Evolutionary conservation across 1,140 invertebrate genomes (phyloP).

Genomic region (Aphelinus certus): DNA sequence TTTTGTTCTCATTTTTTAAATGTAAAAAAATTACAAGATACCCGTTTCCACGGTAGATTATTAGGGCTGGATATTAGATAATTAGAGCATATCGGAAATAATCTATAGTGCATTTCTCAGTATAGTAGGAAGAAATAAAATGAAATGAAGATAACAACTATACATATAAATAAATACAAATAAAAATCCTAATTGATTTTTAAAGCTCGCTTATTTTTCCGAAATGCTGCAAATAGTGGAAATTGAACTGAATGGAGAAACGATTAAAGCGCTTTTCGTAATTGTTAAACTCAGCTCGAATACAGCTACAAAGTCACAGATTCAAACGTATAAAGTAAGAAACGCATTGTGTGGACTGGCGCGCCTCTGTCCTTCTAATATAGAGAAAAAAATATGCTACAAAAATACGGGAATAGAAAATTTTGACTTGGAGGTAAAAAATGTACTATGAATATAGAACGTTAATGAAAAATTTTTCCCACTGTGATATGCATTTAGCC

Average conservation of each 20-base stretch:
- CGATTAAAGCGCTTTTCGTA: conserved; percentile 26
- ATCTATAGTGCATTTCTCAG: conserved; percentile 58
- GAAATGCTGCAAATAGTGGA: conserved; percentile 5
- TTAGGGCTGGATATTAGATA: conserved; percentile 60
- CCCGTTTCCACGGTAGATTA: conserved; percentile 51
- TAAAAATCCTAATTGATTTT: conserved; percentile 24
- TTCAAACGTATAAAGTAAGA: conserved; percentile 13
- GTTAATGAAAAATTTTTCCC: conserved; percentile 57
- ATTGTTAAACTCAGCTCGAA: conserved; percentile 16
- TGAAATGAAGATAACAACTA: not conserved
- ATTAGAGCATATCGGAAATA: conserved; percentile 55
- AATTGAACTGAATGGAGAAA: not conserved
- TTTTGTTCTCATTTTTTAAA: conserved; percentile 33
- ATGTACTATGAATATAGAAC: conserved; percentile 46
- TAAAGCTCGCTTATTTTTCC: conserved; percentile 53
- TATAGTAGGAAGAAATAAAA: conserved; percentile 41
- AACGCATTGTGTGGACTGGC: conserved; percentile 41
- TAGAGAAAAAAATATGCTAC: conserved; percentile 44
- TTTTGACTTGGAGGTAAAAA: conserved; percentile 41
- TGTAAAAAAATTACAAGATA: conserved; percentile 25
- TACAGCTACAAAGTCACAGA: not conserved
- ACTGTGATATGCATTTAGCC: conserved; percentile 67
- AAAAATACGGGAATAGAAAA: conserved; percentile 40
- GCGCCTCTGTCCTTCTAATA: conserved; percentile 45
- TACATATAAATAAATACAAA: conserved; percentile 4